Evolutionary conservation across 2,888 invertebrate genomes (phyloP), one percentile per base, ranked within the genome.

Genomic region (Syrphus vitripennis): DNA sequence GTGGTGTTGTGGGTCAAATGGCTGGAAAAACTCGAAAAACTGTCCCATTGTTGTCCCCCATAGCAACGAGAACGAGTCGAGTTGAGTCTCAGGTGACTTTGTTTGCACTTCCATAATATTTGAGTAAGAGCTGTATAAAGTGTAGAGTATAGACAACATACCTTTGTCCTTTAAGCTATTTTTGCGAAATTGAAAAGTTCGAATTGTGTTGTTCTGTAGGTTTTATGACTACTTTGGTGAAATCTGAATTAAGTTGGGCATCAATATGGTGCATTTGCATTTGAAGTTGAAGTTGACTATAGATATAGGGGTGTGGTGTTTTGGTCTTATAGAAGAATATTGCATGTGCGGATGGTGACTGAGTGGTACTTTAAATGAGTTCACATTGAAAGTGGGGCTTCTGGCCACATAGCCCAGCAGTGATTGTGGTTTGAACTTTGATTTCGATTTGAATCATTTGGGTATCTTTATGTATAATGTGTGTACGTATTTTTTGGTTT

Each of bases 111-210:
- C 19, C n/a, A n/a, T n/a, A n/a, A n/a, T 10, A 61, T 40, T 16
- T 31, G 3, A 50, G 6, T n/a, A n/a, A 59, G 29, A 48, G n/a
- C 16, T 50, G 40, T 67, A 26, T 29, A 7, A n/a, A n/a, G n/a
- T 40, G 19, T 24, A n/a, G n/a, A n/a, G n/a, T n/a, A n/a, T n/a
- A n/a, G n/a, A 31, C 40, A 59, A 29, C 19, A 67, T 74, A 31
- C 53, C 59, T 77, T 86, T 81, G 76, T 86, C 81, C 81, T 86
- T 84, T 81, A 84, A 83, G 42, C 24, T n/a, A 10, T 72, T 71
- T 69, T 63, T 70, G 57, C 59, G 31, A 24, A 69, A 63, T 50
- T 71, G 81, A 76, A 55, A 65, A 55, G 63, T 55, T 63, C 72
- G 61, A 70, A 65, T 53, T 42, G 40, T 31, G 31, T 57, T 63